These are phyloP conservation scores for Ferdinandea cuprea DNA, from an alignment of 2,888 invertebrate species.

Conservation along the genomic window DNA sequence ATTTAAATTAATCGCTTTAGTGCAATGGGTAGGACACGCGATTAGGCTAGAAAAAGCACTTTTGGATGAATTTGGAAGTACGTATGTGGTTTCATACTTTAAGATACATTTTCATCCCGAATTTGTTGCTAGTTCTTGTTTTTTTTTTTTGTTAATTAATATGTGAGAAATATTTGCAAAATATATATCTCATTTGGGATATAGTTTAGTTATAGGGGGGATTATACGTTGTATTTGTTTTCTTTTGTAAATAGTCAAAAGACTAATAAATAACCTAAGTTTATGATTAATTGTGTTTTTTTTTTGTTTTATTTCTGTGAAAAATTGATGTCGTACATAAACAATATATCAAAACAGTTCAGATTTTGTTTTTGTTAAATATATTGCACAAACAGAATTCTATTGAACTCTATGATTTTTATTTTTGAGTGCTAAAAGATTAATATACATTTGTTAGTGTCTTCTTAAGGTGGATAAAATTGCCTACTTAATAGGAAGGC, in stretches of 20 bases:
- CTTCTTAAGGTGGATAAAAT: slow-evolving; percentile 51
- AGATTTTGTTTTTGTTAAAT: slow-evolving; percentile 60
- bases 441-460: slow-evolving; percentile 44
- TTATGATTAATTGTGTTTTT: slow-evolving; percentile 34
- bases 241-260: slow-evolving; percentile 70
- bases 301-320: slow-evolving; percentile 55
- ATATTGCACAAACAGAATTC: slow-evolving; percentile 68
- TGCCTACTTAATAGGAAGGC: slow-evolving; percentile 54
- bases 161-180: slow-evolving; percentile 67
- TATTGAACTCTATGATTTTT: slow-evolving; percentile 35
- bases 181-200: slow-evolving; percentile 43
- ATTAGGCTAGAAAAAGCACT: slow-evolving; percentile 70
- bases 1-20: slow-evolving; percentile 52
- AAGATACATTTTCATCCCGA: slow-evolving; percentile 60
- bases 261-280: slow-evolving; percentile 73
- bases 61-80: slow-evolving; percentile 63
- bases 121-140: slow-evolving; percentile 49
- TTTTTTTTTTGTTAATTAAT: slow-evolving; percentile 31
- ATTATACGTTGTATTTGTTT: slow-evolving; percentile 32
- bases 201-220: slow-evolving; percentile 46
- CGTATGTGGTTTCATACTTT: slow-evolving; percentile 58
- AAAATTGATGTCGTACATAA: slow-evolving; percentile 65
- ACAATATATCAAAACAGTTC: slow-evolving; percentile 70
- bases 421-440: slow-evolving; percentile 39
- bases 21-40: slow-evolving; percentile 71